Conservation (phyloP, 2,888 invertebrate genomes). For the Limnephilus lunatus region DNA sequence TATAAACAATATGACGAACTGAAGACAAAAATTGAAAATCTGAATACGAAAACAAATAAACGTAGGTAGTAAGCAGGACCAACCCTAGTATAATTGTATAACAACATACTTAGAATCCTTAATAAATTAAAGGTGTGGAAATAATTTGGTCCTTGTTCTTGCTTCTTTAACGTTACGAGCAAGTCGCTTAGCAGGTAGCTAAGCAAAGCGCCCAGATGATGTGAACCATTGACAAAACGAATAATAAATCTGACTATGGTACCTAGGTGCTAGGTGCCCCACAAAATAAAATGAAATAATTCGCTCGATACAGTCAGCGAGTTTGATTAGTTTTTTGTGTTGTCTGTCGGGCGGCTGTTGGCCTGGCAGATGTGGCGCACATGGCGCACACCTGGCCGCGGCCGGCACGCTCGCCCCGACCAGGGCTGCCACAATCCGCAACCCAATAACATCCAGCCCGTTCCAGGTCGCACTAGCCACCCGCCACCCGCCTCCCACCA, state of each 20-base stretch:
- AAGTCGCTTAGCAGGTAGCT: neutral
- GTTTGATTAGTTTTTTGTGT: slow-evolving; percentile 46
- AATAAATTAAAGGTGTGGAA: neutral
- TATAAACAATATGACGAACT: too few relatives aligned
- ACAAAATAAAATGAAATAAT: slow-evolving; percentile 36
- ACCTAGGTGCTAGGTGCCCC: neutral
- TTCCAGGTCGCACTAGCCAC: neutral
- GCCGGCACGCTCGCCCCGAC: slow-evolving; percentile 5
- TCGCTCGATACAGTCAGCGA: slow-evolving; percentile 24
- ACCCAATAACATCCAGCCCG: neutral
- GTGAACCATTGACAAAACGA: neutral
- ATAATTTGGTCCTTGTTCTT: neutral
- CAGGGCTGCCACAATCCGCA: slow-evolving; percentile 40
- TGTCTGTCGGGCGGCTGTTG: slow-evolving; percentile 46
- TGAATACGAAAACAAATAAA: neutral
- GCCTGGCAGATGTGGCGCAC: slow-evolving; percentile 45
- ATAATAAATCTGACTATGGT: neutral
- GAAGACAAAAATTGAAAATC: neutral
- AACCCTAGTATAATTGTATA: neutral
- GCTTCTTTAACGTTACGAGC: neutral
- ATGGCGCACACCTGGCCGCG: slow-evolving; percentile 53
- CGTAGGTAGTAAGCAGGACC: neutral
- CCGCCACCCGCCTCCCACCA: neutral
- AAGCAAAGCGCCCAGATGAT: neutral
- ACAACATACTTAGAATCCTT: neutral